phyloP scores from a whole-genome alignment of 1,140 invertebrate genomes.

The Ooceraea biroi region DNA sequence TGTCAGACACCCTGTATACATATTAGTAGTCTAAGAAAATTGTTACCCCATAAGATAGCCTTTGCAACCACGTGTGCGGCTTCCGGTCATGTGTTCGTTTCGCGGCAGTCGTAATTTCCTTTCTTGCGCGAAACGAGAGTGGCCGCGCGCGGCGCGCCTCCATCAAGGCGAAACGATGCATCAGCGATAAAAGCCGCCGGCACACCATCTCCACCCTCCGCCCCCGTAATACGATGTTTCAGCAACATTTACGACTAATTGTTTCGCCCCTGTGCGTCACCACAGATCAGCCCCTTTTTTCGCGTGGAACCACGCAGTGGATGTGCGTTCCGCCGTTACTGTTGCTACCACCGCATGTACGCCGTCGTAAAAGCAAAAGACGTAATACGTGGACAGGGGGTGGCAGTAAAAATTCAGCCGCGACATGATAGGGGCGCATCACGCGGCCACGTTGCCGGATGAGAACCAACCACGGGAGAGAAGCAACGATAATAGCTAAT shows the following conservation, averaged over 20 bases:
- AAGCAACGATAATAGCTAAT: conserved; percentile 71
- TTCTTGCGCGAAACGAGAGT: conserved; percentile 48
- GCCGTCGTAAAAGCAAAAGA: conserved; percentile 63
- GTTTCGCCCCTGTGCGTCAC: conserved; percentile 53
- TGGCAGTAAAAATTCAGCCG: conserved; percentile 68
- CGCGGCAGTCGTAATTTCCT: conserved; percentile 28
- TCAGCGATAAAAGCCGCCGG: conserved; percentile 52
- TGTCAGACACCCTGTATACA: no score
- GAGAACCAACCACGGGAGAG: no score
- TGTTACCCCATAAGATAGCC: no score
- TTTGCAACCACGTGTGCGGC: not conserved
- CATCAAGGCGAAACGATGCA: conserved; percentile 60
- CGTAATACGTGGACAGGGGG: conserved; percentile 50
- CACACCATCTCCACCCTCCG: conserved; percentile 8
- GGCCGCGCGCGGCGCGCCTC: conserved; percentile 6
- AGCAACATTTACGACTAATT: conserved; percentile 72
- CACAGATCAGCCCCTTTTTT: conserved; percentile 13
- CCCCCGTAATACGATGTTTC: conserved; percentile 37
- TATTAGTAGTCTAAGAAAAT: no score
- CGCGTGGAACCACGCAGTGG: not conserved
- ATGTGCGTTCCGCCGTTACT: not conserved
- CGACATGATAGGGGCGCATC: not conserved
- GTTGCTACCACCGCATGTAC: not conserved
- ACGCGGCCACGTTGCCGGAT: not conserved
- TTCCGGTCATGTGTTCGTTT: conserved; percentile 25